Evolutionary conservation across 1,140 invertebrate genomes (phyloP), one percentile per base, ranked within the genome.

Genomic region (Xylocopa sonorina): DNA sequence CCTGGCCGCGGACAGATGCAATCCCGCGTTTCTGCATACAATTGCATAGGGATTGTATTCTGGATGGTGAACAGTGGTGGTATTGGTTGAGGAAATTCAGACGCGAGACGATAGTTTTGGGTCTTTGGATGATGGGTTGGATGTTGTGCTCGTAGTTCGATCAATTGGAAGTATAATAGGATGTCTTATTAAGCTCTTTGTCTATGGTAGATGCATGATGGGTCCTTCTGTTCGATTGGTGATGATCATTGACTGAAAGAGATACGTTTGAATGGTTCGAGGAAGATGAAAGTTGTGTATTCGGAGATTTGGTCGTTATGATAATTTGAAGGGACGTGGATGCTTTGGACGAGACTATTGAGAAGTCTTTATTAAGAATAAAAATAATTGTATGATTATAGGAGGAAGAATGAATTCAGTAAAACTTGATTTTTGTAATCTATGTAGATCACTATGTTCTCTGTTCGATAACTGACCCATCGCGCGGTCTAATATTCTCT

Each of bases 11-110:
- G 38, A 73, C 58, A 55, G 81, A 88, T 88, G 78, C 80, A 83
- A 88, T 88, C 83, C 81, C 63, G 68, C 73, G 80, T 80, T 88
- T 88, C n/a, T 88, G 76, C 83, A 87, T 87, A 87, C 57, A 83
- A n/a, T n/a, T 86, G 63, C 81, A 88, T 87, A 81, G 67, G 62
- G 79, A 82, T 81, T 34, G 79, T 41, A 64, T 64, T 63, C 34
- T 9, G 29, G 10, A n/a, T n/a, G n/a, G n/a, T n/a, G 16, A 29
- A 34, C 58, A 48, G 38, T 38, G 9, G 38, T 34, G 27, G 18
- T 6, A 38, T n/a, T n/a, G 24, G 29, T 3, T 14, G 21, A n/a
- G 62, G 34, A 53, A 67, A 67, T 57, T 55, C 50, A 76, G 29
- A 66, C 34, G 32, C 18, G 32, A 38, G 41, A 64, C 63, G 72